Evolutionary conservation across 1,140 invertebrate genomes (phyloP).

Genomic region (Physella acuta): DNA sequence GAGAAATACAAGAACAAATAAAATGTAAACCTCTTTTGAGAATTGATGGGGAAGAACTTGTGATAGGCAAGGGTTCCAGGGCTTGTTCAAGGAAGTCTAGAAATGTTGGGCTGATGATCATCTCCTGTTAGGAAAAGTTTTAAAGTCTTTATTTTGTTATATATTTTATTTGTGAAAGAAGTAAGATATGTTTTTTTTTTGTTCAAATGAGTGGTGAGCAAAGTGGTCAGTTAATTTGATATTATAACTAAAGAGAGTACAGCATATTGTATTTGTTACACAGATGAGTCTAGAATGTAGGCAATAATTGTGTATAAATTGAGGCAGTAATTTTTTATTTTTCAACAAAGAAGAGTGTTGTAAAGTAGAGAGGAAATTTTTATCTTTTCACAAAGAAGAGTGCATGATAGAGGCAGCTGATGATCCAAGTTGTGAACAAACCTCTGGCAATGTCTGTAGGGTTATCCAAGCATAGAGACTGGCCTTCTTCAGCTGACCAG

Average conservation of each 20-base stretch:
- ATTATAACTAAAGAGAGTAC: too few species aligned
- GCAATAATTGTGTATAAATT: too few species aligned
- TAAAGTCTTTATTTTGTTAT: too few species aligned
- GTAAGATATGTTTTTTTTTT: too few species aligned
- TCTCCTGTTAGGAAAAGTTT: too few species aligned
- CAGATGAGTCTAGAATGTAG: too few species aligned
- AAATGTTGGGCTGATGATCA: conserved; percentile 59
- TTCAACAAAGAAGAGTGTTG: not conserved
- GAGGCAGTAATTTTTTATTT: not conserved
- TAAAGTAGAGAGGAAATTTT: not conserved
- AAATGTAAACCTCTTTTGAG: conserved; percentile 33
- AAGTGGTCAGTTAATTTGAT: too few species aligned
- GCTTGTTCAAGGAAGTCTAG: conserved; percentile 60
- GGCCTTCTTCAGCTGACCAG: conserved; percentile 75
- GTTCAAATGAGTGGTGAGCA: too few species aligned
- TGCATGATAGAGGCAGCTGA: not conserved
- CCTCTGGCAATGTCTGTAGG: conserved; percentile 89
- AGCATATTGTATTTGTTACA: too few species aligned
- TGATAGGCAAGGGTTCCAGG: conserved; percentile 53
- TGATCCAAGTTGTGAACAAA: conserved; percentile 23
- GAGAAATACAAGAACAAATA: conserved; percentile 1
- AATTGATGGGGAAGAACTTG: conserved; percentile 30
- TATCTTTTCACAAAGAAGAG: not conserved
- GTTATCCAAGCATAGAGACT: conserved; percentile 94
- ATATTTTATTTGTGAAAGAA: too few species aligned